phyloP scores from a whole-genome alignment of 2,113 vertebrate species.

The Polypterus senegalus region DNA sequence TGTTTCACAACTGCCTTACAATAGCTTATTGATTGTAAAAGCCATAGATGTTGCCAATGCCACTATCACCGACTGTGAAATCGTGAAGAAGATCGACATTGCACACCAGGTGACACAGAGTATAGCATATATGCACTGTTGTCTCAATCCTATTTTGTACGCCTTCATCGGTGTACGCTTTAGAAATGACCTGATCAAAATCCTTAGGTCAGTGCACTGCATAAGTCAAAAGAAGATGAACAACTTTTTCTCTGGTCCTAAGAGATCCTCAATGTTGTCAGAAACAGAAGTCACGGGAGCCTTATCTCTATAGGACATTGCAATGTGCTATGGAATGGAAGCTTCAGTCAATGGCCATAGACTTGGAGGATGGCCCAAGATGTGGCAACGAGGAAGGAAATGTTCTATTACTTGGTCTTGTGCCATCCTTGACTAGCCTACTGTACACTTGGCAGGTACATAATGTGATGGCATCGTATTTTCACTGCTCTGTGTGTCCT shows the following conservation, averaged over 20 bases:
- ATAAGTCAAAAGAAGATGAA: slow-evolving; percentile 30
- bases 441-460: too few species aligned
- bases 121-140: slow-evolving; percentile 70
- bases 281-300: slow-evolving; percentile 52
- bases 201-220: slow-evolving; percentile 30
- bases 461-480: neutral
- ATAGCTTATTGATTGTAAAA: slow-evolving; percentile 55
- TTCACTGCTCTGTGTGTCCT: neutral
- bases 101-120: slow-evolving; percentile 61
- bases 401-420: neutral
- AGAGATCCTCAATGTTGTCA: slow-evolving; percentile 53
- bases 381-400: neutral
- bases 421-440: neutral
- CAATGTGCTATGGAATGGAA: neutral
- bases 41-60: slow-evolving; percentile 34
- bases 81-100: slow-evolving; percentile 37
- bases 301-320: slow-evolving; percentile 43
- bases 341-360: neutral
- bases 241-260: slow-evolving; percentile 31
- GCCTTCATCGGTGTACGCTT: slow-evolving; percentile 74
- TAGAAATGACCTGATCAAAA: slow-evolving; percentile 52
- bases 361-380: neutral
- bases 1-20: slow-evolving; percentile 73
- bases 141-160: slow-evolving; percentile 75
- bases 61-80: slow-evolving; percentile 38